A percentile compares a stretch with the other conserved stretches of the same genome.
These are phyloP conservation scores for Neofelis nebulosa DNA, from an alignment of 2,113 vertebrate species.

Conservation along the genomic window DNA sequence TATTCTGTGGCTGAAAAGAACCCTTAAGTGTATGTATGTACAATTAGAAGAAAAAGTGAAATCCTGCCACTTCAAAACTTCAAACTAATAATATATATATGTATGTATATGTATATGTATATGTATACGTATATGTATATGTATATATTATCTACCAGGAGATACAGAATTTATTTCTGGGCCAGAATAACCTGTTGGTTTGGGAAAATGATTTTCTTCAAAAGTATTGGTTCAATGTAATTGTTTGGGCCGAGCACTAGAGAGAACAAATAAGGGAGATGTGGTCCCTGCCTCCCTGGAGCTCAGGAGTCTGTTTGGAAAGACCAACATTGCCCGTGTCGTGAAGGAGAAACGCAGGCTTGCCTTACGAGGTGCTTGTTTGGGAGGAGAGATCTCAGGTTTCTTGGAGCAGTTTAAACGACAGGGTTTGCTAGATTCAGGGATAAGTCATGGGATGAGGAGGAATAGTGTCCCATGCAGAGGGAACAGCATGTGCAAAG, in stretches of 20 bases:
- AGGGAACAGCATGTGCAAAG: background rate
- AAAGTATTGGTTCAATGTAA: background rate
- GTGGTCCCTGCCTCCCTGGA: background rate
- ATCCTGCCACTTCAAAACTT: background rate
- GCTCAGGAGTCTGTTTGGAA: background rate
- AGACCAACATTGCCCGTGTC: rapidly evolving
- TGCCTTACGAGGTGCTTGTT: rapidly evolving
- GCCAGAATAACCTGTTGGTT: background rate
- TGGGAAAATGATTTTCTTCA: background rate
- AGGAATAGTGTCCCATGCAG: background rate
- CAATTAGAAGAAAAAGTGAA: background rate
- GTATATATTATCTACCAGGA: background rate
- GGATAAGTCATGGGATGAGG: rapidly evolving
- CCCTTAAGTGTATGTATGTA: background rate
- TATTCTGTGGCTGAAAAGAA: background rate
- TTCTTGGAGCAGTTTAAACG: background rate
- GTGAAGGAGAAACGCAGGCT: background rate
- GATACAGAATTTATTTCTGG: background rate
- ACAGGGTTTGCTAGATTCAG: background rate
- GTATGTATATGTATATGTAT: too few relatives aligned
- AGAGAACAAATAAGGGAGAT: background rate
- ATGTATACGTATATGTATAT: too few relatives aligned
- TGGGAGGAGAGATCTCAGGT: background rate
- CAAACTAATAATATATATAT: background rate
- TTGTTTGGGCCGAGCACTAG: background rate